Percentiles rank a stretch among this genome's conserved stretches.
Conservation (phyloP, 2,113 vertebrate species). For the Accipiter virgatus region DNA sequence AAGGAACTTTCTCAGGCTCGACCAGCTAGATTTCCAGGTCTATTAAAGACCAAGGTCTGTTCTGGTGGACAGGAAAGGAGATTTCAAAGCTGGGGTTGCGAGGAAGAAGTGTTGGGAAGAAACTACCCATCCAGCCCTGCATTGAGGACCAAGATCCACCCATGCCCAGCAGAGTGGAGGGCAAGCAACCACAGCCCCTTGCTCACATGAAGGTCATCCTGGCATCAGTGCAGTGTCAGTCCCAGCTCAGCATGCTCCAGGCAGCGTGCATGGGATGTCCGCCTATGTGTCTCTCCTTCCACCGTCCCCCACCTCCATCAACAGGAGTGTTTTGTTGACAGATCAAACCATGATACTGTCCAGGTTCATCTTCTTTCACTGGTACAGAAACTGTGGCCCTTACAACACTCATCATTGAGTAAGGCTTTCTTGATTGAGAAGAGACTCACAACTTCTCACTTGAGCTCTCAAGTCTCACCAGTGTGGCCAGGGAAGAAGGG, state of each 20-base stretch:
- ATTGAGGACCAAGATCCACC: not conserved
- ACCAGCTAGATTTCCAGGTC: not conserved
- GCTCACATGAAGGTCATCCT: not conserved
- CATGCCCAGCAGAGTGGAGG: not conserved
- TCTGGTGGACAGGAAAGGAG: not conserved
- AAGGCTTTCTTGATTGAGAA: not conserved
- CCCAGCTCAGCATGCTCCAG: not conserved
- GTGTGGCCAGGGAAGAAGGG: not conserved
- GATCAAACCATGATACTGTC: not conserved
- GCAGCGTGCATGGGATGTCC: not conserved
- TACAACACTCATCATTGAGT: not conserved
- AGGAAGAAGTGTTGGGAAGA: not conserved
- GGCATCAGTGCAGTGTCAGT: not conserved
- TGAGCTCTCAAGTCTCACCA: not conserved
- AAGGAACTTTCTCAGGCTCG: not conserved
- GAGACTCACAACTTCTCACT: not conserved
- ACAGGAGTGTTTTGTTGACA: accelerated
- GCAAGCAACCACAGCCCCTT: not conserved
- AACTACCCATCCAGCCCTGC: not conserved
- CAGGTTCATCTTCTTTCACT: not conserved
- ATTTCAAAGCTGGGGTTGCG: not conserved
- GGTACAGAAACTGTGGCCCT: not conserved
- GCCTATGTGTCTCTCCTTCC: not conserved
- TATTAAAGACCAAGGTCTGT: not conserved
- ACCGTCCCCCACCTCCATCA: not conserved